Evolutionary conservation across 92 coral and sea anemone genomes (phyloP), one percentile per base, ranked within the genome.

Genomic region (Diadumene lineata): DNA sequence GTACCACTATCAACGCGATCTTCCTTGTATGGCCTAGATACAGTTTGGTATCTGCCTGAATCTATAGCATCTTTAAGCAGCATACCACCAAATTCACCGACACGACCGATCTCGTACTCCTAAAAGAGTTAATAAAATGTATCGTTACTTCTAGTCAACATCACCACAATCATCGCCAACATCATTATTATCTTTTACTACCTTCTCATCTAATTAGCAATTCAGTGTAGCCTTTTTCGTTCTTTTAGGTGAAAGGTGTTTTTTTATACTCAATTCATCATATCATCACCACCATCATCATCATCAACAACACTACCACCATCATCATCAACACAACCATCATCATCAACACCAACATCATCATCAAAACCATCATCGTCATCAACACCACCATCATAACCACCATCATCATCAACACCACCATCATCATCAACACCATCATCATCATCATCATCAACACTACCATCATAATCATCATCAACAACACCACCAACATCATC

Each of bases 81-180:
- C 63, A 91, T 32, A 13, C 60, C 48, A 19, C 77, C 77, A 7
- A 72, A 11, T 17, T 85, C 79, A 27, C 96, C 98, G 28, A 92
- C 89, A 60, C 77, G 85, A 30, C 97, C 92, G 21, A 94, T 94
- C 68, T 88, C 90, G 27, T 70, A 46, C 72, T 85, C 97, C 98
- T 94, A 56, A 62, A 65, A 56, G 7, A 38, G 13, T 38, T 13
- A 38, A 38, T 6, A 38, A 4, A 38, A 38, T 38, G 48, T 4
- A 38, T 38, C 48, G 13, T 38, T 38, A 4, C 48, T 4, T 38
- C 13, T 6, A 38, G 48, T 38, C 13, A 38, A 4, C 48, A 38
- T 13, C 48, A 38, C 13, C 13, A 38, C 48, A 13, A 38, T 38
- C 48, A 38, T 38, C 13, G 13, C 13, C 48, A 38, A 4, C 48